Evolutionary conservation across 2,113 vertebrate species (phyloP).

Genomic region (Pangasianodon hypophthalmus): DNA sequence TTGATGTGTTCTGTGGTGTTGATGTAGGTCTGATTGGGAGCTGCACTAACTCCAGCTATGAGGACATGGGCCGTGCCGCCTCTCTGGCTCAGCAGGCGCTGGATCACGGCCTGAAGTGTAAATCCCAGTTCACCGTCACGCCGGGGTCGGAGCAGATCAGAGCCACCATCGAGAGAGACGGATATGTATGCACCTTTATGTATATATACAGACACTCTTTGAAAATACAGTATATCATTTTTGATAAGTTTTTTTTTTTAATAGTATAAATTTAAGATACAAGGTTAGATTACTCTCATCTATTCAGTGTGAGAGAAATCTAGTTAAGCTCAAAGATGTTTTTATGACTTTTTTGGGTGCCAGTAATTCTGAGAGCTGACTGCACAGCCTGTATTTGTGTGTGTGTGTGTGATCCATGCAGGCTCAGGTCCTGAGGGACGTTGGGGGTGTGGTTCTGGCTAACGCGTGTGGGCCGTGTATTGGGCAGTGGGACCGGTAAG

Average conservation of each 20-base stretch:
- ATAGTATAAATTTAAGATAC: too few species aligned
- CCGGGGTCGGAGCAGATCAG: conserved; percentile 96
- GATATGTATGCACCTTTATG: conserved; percentile 75
- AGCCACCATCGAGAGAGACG: conserved; percentile 94
- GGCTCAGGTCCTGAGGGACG: conserved; percentile 85
- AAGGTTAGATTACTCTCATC: too few species aligned
- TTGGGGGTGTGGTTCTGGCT: conserved; percentile 91
- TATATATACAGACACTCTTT: too few species aligned
- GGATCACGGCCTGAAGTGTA: conserved; percentile 86
- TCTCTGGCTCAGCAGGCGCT: conserved; percentile 93
- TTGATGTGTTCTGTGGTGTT: too few species aligned
- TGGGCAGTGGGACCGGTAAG: conserved; percentile 96
- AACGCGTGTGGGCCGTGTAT: conserved; percentile 97
- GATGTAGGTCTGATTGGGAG: conserved; percentile 91
- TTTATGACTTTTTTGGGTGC: too few species aligned
- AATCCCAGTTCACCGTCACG: conserved; percentile 92
- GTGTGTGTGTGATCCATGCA: conserved; percentile 67
- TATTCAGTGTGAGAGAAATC: too few species aligned
- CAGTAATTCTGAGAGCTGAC: too few species aligned
- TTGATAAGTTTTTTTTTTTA: too few species aligned
- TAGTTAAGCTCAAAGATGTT: too few species aligned
- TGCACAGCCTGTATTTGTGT: too few species aligned
- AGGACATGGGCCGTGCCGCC: conserved; percentile 94
- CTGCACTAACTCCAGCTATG: conserved; percentile 97
- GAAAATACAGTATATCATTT: too few species aligned